Base-by-base conservation (phyloP, 2,113 vertebrate genomes). In the Epinephelus fuscoguttatus region DNA sequence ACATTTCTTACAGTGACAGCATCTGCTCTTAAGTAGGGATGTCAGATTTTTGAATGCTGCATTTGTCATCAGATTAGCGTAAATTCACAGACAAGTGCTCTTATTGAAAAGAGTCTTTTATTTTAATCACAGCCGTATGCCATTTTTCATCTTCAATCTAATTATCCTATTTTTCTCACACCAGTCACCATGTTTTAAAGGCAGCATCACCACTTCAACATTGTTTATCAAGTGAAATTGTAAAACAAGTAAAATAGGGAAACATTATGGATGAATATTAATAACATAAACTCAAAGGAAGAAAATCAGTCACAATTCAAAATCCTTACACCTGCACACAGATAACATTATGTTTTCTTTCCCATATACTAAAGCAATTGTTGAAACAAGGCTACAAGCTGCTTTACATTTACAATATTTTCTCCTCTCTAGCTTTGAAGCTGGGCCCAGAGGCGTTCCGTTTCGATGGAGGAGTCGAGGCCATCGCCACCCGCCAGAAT, bases 401-500 rank as follows among this genome's bases (percentile, higher is more conserved):
- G n/a, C 49, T n/a, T 40, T 6, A 19, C 13, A 30, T 49, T 2
- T 4, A 7, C 18, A 21, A 11, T 27, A 23, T 42, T 42, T 49
- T 68, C 76, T 75, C 33, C 23, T 55, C 8, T 25, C 42, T 72
- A 99, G 98, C 93, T 40, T 89, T 97, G 95, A 99, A 99, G 87
- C 93, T 99, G 74, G 98, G 98, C 78, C 98, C 98, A 1, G 98
- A 99, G 94, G 98, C 97, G 4, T 99, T 99, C 85, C 95, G 98
- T 40, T 99, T 99, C 6, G 98, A 99, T 33, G 98, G 98, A 0
- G 98, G 98, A 1, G 98, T 99, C 50, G 98, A 99, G 92, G 98
- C 98, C 86, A 99, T 99, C 88, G 98, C 98, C 75, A 99, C 98
- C 0, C 96, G 98, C 53, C 98, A 99, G 88, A 99, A 99, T 50